These are phyloP conservation scores for Rhopalosiphum nymphaeae DNA, from an alignment of 2,888 invertebrate species.

Conservation along the genomic window DNA sequence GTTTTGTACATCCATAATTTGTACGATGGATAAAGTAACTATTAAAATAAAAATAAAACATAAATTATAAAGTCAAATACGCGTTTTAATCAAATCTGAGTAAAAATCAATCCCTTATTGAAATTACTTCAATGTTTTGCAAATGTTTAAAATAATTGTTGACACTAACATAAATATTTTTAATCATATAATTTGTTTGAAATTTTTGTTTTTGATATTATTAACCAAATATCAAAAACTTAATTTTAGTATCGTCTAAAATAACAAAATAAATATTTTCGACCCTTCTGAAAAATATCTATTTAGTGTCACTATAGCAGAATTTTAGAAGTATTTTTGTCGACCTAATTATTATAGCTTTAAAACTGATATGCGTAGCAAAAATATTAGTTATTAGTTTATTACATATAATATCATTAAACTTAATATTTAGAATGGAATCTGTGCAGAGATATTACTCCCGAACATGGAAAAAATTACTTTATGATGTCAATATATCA, in stretches of 20 bases:
- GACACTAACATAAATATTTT: background rate
- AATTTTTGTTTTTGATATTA: background rate
- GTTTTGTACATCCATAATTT: too few relatives aligned
- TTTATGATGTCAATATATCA: background rate
- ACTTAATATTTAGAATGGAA: background rate
- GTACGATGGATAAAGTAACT: too few relatives aligned
- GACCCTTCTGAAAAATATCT: background rate
- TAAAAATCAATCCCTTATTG: too few relatives aligned
- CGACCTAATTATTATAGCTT: background rate
- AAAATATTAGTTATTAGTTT: background rate
- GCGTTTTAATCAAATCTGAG: too few relatives aligned
- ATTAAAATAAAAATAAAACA: too few relatives aligned
- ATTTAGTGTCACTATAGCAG: background rate
- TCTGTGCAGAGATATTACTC: background rate
- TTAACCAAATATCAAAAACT: background rate
- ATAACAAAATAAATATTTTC: background rate
- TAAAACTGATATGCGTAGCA: background rate
- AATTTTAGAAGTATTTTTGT: background rate
- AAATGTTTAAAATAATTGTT: background rate
- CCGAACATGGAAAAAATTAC: background rate
- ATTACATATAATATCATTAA: background rate
- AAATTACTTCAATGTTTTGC: background rate
- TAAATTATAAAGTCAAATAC: too few relatives aligned
- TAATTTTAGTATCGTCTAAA: background rate
- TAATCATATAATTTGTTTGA: background rate